Base-by-base conservation (phyloP, 2,888 invertebrate genomes). In the Cetonia aurata region DNA sequence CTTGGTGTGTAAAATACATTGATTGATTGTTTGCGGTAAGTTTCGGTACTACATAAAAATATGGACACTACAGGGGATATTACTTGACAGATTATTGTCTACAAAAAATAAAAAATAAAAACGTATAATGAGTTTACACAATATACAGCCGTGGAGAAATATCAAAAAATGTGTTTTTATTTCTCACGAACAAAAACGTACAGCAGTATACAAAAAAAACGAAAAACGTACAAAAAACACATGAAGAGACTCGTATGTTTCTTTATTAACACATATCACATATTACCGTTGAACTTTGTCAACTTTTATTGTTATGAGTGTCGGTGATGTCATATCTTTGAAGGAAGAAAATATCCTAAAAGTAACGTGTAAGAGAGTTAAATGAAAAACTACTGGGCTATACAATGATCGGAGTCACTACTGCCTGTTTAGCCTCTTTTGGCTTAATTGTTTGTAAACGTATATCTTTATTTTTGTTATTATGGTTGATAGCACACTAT, bases 131-230 rank as follows among this genome's bases (percentile, higher is more conserved):
- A 42, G 77, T 79, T 79, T 80, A 81, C 80, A 80, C 78, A 79
- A 79, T 80, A 79, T 79, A 80, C 79, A 80, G 78, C 78, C 78
- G 74, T 74, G 53, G 79, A 80, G 80, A 80, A 80, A 81, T 76
- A 71, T 79, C 79, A 80, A 80, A 80, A n/a, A 81, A 80, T 75
- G 71, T 72, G 70, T 37, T 72, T 73, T 69, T 77, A 77, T 80
- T 79, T 80, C 80, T 81, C 80, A 71, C 74, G 50, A 65, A 50
- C 71, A 65, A 69, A 68, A 60, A 33, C 25, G 25, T 25, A 4
- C 4, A 25, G 60, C 41, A 60, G 37, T 3, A 37, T 53, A 62
- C 50, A 69, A 69, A 59, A 69, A 53, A 52, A 60, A 72, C 37
- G 13, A 37, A 37, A 46, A 50, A 50, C 50, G 50, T 37, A 50